Base-by-base conservation (phyloP, 1,140 invertebrate genomes). In the honey bee (Apis mellifera) region DNA sequence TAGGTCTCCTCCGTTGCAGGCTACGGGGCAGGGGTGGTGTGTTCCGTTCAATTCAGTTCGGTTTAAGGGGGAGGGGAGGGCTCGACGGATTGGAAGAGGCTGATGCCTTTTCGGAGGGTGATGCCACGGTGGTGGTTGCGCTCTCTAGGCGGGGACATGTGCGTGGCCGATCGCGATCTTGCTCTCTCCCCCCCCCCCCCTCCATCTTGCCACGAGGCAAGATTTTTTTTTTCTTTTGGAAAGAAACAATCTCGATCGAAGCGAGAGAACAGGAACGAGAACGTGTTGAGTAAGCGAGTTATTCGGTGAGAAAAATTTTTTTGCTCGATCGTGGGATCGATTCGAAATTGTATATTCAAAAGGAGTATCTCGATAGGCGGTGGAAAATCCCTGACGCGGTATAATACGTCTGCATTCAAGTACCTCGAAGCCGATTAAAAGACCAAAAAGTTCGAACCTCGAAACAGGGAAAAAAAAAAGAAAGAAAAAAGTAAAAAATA, bases 31-130 rank as follows among this genome's bases (percentile, higher is more conserved):
- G 92, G 92, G 92, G 93, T 94, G 93, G 91, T 85, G 91, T 85
- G 90, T 90, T 91, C 85, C 89, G 92, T 92, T 92, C 92, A 91
- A 92, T 93, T 93, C 93, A 90, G 92, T 92, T 93, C 91, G 91
- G 92, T 92, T 92, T 91, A 93, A 90, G 91, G 92, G 90, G 88
- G 91, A 88, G 83, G 90, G 88, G 91, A 88, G 84, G 86, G 90
- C 86, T 3, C 88, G 89, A 93, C 90, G 90, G 92, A 92, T 93
- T 92, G 92, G 92, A 91, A 91, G 87, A 88, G 86, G 82, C 32
- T 3, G 32, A 89, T 82, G 89, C 90, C 91, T 90, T 42, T 92
- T 59, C 91, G n/a, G n/a, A 92, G 92, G 92, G 32, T 32, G 32
- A 32, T 32, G 32, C 32, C 32, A n/a, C n/a, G n/a, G n/a, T n/a